These are phyloP conservation scores for Dendropsophus ebraccatus DNA, from an alignment of 2,113 vertebrate genomes.

Conservation along the genomic window DNA sequence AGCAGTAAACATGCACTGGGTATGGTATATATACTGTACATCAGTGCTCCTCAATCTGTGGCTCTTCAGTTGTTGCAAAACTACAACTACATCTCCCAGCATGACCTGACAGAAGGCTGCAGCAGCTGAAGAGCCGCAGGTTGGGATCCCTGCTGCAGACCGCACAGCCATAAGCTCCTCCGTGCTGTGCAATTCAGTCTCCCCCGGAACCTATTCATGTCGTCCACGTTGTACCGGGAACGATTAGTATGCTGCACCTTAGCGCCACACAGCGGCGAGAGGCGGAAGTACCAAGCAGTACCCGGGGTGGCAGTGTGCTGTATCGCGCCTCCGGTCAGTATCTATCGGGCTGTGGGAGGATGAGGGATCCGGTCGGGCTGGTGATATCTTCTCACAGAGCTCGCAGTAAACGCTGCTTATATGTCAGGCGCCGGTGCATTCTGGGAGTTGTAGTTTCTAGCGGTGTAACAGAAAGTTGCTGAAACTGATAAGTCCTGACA, in stretches of 20 bases:
- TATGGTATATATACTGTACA: too few species aligned
- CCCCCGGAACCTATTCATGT: neutral
- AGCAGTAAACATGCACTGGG: too few species aligned
- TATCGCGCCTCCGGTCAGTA: neutral
- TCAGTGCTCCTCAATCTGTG: too few species aligned
- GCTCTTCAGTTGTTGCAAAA: too few species aligned
- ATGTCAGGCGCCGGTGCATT: neutral
- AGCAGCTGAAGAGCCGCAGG: too few species aligned
- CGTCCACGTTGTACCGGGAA: neutral
- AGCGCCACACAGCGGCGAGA: neutral
- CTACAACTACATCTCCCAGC: too few species aligned
- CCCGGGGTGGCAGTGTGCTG: accelerated
- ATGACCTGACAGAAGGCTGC: too few species aligned
- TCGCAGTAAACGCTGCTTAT: neutral
- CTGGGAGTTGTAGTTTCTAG: constrained; percentile 31
- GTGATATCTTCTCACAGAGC: neutral
- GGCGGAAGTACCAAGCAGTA: neutral
- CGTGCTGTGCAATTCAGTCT: neutral
- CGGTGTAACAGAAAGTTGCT: neutral
- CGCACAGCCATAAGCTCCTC: too few species aligned
- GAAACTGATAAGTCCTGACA: neutral
- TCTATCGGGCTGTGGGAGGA: neutral
- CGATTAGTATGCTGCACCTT: neutral
- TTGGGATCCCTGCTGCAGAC: too few species aligned
- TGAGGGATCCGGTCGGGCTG: accelerated